Conservation (phyloP, 2,888 invertebrate genomes). For the Microctonus aethiopoides region DNA sequence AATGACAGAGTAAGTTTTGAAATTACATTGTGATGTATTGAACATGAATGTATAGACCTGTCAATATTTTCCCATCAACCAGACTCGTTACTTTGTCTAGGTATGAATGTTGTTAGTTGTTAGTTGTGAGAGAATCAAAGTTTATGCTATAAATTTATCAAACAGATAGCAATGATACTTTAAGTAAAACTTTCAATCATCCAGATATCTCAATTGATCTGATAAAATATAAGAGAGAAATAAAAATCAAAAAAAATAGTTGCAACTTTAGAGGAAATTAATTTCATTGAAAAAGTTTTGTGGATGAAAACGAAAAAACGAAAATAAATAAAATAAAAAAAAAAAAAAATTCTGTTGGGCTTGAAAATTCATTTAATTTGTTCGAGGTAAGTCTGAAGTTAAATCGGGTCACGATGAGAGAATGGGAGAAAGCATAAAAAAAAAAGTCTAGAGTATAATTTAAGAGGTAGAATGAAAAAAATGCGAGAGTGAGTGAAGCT, state of each 20-base stretch:
- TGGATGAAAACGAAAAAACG: neutral
- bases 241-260: neutral
- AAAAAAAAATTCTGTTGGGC: neutral
- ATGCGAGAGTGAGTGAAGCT: neutral
- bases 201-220: neutral
- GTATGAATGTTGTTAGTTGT: neutral
- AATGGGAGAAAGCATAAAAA: neutral
- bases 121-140: neutral
- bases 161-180: neutral
- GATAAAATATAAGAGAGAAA: neutral
- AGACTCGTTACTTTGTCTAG: neutral
- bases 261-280: neutral
- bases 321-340: neutral
- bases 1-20: neutral
- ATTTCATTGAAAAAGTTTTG: slow-evolving; percentile 15
- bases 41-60: neutral
- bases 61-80: neutral
- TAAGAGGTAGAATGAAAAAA: neutral
- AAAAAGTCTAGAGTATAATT: neutral
- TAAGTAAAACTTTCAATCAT: neutral
- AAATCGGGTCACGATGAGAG: neutral
- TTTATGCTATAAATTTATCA: too few species aligned
- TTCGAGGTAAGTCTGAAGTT: neutral
- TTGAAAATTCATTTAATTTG: slow-evolving; percentile 10
- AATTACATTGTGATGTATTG: neutral